phyloP scores from a whole-genome alignment of 92 coral and sea anemone species.

The Virgularia gustaviana region DNA sequence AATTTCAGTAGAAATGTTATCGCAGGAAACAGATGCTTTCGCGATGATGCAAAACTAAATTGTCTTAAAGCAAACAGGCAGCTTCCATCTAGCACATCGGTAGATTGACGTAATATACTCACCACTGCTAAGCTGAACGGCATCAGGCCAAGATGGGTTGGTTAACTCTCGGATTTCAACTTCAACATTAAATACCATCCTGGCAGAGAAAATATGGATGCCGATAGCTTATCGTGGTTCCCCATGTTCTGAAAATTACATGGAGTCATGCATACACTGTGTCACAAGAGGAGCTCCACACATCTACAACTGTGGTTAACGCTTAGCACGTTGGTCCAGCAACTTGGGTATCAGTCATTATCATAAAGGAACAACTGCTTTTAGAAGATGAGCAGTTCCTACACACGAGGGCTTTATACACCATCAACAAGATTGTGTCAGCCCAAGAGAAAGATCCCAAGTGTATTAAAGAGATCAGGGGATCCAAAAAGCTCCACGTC shows the following conservation, averaged over 20 bases:
- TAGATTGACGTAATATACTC: slow-evolving; percentile 39
- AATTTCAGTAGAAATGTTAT: slow-evolving; percentile 36
- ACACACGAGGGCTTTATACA: no score
- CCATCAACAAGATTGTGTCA: neutral
- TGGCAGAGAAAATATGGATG: slow-evolving; percentile 42
- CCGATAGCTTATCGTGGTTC: slow-evolving; percentile 34
- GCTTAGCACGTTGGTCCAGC: no score
- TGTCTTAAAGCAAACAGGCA: no score
- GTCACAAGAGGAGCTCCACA: slow-evolving; percentile 26
- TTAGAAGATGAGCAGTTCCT: no score
- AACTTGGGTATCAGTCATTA: no score
- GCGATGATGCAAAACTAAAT: no score
- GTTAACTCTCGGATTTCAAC: slow-evolving; percentile 34
- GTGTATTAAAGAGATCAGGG: neutral
- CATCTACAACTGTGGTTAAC: slow-evolving; percentile 9
- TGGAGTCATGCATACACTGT: slow-evolving; percentile 37
- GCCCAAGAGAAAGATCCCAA: slow-evolving; percentile 9
- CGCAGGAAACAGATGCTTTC: slow-evolving; percentile 38
- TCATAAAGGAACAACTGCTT: no score
- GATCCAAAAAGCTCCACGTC: neutral
- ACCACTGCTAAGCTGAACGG: slow-evolving; percentile 42
- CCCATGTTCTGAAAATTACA: slow-evolving; percentile 32
- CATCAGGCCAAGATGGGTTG: slow-evolving; percentile 37
- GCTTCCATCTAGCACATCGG: no score
- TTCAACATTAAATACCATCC: slow-evolving; percentile 37